These are phyloP conservation scores for Agrochola lychnidis DNA, from an alignment of 2,888 invertebrate genomes.

Conservation along the genomic window DNA sequence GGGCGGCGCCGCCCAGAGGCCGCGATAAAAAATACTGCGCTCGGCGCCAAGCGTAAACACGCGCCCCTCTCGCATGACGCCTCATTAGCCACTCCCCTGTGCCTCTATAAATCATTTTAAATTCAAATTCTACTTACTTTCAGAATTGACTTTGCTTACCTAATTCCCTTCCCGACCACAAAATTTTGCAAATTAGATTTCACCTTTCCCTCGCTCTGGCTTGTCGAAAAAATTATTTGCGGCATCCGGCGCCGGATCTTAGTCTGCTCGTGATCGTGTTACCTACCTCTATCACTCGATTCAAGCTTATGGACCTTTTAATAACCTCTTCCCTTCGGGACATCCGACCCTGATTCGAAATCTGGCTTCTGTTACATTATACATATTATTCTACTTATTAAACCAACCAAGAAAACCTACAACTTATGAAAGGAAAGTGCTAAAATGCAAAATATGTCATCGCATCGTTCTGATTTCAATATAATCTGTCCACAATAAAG, in stretches of 20 bases:
- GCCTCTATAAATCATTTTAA: slow-evolving; percentile 90
- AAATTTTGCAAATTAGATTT: slow-evolving; percentile 89
- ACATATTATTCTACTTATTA: background rate
- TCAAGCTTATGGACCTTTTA: slow-evolving; percentile 65
- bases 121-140: slow-evolving; percentile 90
- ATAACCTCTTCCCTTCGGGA: slow-evolving; percentile 67
- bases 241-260: slow-evolving; percentile 80
- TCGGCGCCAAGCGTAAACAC: slow-evolving; percentile 84
- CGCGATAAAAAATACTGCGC: slow-evolving; percentile 80
- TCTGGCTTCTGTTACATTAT: slow-evolving; percentile 7
- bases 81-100: slow-evolving; percentile 90
- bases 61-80: slow-evolving; percentile 89
- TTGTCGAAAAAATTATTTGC: slow-evolving; percentile 82
- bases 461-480: slow-evolving; percentile 7
- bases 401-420: background rate
- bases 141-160: slow-evolving; percentile 89
- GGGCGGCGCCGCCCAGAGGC: slow-evolving; percentile 79
- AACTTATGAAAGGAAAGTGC: background rate
- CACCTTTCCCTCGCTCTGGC: slow-evolving; percentile 79
- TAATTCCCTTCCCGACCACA: slow-evolving; percentile 87
- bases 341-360: slow-evolving; percentile 34
- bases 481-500: slow-evolving; percentile 2
- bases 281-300: slow-evolving; percentile 72
- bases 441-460: background rate
- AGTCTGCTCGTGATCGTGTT: slow-evolving; percentile 75